phyloP scores from a whole-genome alignment of 1,140 invertebrate genomes.

The Cryptotermes secundus region DNA sequence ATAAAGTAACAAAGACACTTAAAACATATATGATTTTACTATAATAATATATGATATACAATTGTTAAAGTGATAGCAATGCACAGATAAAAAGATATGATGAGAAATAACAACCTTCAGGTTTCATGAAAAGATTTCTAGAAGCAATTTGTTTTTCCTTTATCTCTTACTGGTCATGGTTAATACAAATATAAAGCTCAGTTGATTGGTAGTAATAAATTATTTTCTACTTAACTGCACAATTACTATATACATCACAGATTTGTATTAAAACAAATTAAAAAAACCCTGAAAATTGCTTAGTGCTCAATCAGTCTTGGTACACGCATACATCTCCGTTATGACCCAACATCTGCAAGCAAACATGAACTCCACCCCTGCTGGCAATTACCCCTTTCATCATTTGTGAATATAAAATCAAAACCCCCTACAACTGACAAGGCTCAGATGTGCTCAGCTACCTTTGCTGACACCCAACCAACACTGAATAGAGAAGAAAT shows the following conservation, averaged over 20 bases:
- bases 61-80: conserved; percentile 30
- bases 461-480: background rate
- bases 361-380: background rate
- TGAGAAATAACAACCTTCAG: conserved; percentile 32
- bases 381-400: background rate
- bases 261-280: conserved; percentile 1
- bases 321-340: background rate
- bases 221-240: conserved; percentile 10
- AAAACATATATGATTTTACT: conserved; percentile 17
- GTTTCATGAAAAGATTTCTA: conserved; percentile 26
- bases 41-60: conserved; percentile 27
- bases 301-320: conserved; percentile 28
- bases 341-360: conserved; percentile 1
- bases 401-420: background rate
- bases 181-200: conserved; percentile 18
- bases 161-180: conserved; percentile 5
- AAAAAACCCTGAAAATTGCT: conserved; percentile 33
- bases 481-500: conserved; percentile 5
- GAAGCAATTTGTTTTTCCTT: background rate
- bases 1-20: background rate
- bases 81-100: conserved; percentile 31
- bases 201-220: background rate
- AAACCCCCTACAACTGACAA: background rate
- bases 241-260: conserved; percentile 21
- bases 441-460: background rate